These are phyloP conservation scores for Pammene aurita DNA, from an alignment of 2,888 invertebrate species.

Conservation along the genomic window DNA sequence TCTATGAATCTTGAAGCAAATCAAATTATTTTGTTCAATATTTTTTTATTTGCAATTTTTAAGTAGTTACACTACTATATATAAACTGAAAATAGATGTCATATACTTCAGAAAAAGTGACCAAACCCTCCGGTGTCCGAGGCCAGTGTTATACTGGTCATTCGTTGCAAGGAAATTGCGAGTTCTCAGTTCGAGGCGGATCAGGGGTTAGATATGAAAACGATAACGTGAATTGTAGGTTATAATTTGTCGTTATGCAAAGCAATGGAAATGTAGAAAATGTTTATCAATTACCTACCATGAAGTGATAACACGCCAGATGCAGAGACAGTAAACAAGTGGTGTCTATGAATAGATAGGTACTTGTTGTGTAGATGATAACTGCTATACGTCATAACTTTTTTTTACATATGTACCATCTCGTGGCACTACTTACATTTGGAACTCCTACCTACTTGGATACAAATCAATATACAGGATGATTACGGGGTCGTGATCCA, in stretches of 20 bases:
- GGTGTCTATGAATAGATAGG: conserved; percentile 44
- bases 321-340: conserved; percentile 56
- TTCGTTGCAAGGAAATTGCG: too few species aligned
- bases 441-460: neutral
- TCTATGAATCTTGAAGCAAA: too few species aligned
- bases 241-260: conserved; percentile 52
- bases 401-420: conserved; percentile 1
- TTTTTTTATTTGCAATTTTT: too few species aligned
- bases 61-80: too few species aligned
- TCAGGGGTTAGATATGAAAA: conserved; percentile 1
- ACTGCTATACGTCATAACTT: neutral
- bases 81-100: too few species aligned
- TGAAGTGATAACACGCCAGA: conserved; percentile 49
- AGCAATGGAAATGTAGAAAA: conserved; percentile 58
- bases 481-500: too few species aligned
- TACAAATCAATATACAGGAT: too few species aligned
- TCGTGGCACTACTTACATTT: neutral
- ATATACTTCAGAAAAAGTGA: too few species aligned
- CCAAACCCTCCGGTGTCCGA: too few species aligned
- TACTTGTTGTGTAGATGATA: conserved; percentile 40
- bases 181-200: too few species aligned
- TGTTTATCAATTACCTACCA: conserved; percentile 56
- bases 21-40: too few species aligned
- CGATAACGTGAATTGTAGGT: conserved; percentile 4
- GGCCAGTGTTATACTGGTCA: too few species aligned